Evolutionary conservation across 2,888 invertebrate genomes (phyloP), one percentile per base, ranked within the genome.

Genomic region (Melinopterus prodromus): DNA sequence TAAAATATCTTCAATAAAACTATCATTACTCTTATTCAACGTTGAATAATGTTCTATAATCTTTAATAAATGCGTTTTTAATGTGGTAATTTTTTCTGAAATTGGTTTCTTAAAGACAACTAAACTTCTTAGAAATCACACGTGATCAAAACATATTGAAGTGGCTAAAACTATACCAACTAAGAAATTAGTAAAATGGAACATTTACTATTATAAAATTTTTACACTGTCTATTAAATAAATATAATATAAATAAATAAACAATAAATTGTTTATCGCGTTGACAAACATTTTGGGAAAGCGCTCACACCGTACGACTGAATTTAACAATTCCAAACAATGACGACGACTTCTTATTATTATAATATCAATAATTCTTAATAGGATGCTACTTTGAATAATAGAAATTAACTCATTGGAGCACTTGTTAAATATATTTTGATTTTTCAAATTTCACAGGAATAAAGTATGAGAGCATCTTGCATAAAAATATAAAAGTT

Each of bases 181-280:
- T 69, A 88, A 81, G 83, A 88, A 88, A 82, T 87, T 86, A 6
- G 88, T 88, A 16, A 88, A 89, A 84, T 6, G 88, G 88, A 71
- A 88, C 79, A 74, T 86, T 85, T 12, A 87, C 84, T n/a, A 89
- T 80, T 37, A 88, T 80, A 82, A 87, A 83, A 75, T 85, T 84
- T 14, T 77, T 7, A 78, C 36, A 70, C 77, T 69, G 53, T 85
- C 80, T 70, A 82, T 77, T 6, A 74, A 77, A n/a, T n/a, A n/a
- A n/a, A n/a, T n/a, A n/a, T n/a, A n/a, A n/a, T n/a, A n/a, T n/a
- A n/a, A n/a, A n/a, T n/a, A n/a, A n/a, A n/a, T n/a, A n/a, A n/a
- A n/a, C n/a, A n/a, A n/a, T n/a, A n/a, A n/a, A 36, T 78, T 53
- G 5, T 78, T 80, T 38, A 87, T 36, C 15, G 79, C 78, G 77